These are phyloP conservation scores for Oryzias curvinotus DNA, from an alignment of 2,113 vertebrate species.

Conservation along the genomic window DNA sequence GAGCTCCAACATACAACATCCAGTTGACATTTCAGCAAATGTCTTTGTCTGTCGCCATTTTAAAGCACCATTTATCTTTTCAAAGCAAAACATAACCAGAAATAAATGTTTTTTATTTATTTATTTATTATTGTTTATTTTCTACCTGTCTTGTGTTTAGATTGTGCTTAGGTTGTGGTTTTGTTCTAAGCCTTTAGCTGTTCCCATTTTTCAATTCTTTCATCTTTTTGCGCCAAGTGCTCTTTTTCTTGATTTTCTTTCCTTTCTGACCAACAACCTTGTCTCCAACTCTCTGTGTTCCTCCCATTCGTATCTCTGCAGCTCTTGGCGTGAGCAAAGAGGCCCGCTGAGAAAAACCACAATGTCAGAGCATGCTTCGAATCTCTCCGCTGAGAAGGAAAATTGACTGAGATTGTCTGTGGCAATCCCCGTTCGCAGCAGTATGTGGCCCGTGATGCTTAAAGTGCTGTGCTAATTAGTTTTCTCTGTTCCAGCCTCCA, in stretches of 20 bases:
- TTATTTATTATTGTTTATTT: no score
- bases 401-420: constrained; percentile 74
- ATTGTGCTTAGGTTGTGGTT: neutral
- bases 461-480: constrained; percentile 75
- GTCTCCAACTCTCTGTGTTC: constrained; percentile 7
- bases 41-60: constrained; percentile 15
- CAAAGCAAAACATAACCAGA: neutral
- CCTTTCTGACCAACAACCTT: constrained; percentile 32
- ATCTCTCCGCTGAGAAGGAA: constrained; percentile 70
- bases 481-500: constrained; percentile 52
- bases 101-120: neutral
- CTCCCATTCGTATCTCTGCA: constrained; percentile 19
- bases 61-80: neutral
- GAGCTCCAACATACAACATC: neutral
- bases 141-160: no score
- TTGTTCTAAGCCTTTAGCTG: constrained; percentile 8
- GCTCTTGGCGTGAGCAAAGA: constrained; percentile 56
- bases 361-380: constrained; percentile 62
- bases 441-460: constrained; percentile 68
- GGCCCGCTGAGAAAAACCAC: constrained; percentile 66
- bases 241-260: constrained; percentile 21
- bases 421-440: constrained; percentile 66
- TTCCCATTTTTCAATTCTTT: neutral
- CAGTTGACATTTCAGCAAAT: constrained; percentile 35
- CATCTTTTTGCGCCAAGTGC: constrained; percentile 12